A percentile compares a stretch with the other conserved stretches of the same genome.
Conservation (phyloP, 2,797 vertebrate species). For the Intellagama lesueurii region DNA sequence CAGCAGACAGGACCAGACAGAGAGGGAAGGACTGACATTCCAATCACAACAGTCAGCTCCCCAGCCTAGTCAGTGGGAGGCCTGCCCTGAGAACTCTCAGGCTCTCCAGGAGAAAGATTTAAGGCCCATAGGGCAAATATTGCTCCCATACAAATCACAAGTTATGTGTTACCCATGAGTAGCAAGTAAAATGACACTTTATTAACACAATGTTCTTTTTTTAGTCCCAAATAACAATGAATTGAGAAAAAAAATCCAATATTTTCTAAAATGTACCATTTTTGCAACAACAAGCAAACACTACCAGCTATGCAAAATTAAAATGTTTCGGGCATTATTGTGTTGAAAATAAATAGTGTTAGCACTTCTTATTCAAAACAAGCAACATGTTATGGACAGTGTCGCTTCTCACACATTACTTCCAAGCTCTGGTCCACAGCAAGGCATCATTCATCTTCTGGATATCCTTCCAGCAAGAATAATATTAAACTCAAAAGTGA, state of each 20-base stretch:
- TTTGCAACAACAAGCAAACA: no score
- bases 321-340: background rate
- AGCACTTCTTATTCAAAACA: background rate
- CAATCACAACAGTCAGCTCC: background rate
- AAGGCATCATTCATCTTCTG: background rate
- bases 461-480: background rate
- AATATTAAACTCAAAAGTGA: background rate
- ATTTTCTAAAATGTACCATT: no score
- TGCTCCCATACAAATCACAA: background rate
- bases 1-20: constrained; percentile 19
- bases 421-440: background rate
- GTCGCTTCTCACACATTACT: background rate
- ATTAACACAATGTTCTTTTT: no score
- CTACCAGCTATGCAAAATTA: no score
- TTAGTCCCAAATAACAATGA: no score
- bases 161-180: background rate
- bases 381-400: background rate
- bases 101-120: background rate
- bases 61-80: background rate
- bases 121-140: background rate
- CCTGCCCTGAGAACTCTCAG: background rate
- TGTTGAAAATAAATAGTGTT: background rate
- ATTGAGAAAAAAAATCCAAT: no score
- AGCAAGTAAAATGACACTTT: no score
- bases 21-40: background rate